These are phyloP conservation scores for Thecophora atra DNA, from an alignment of 2,888 invertebrate genomes.

Conservation along the genomic window DNA sequence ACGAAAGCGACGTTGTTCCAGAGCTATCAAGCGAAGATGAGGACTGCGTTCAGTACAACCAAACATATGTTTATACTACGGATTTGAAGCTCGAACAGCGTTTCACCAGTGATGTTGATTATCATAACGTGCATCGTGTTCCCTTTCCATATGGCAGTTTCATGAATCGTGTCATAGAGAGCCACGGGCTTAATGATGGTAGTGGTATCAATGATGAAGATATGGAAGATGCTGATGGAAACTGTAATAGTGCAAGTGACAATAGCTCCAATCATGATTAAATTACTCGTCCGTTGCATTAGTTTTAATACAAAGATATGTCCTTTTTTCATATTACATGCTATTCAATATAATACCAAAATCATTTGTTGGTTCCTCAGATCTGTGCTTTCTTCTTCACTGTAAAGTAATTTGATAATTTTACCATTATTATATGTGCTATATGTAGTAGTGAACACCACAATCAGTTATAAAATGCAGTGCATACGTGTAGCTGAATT, in stretches of 20 bases:
- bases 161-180: slow-evolving; percentile 68
- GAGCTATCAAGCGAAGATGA: slow-evolving; percentile 54
- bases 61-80: slow-evolving; percentile 65
- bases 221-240: slow-evolving; percentile 38
- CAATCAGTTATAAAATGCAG: too few relatives aligned
- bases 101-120: slow-evolving; percentile 65
- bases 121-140: slow-evolving; percentile 70
- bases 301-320: background rate
- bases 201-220: slow-evolving; percentile 41
- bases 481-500: too few relatives aligned
- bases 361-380: too few relatives aligned
- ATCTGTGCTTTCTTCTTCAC: too few relatives aligned
- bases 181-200: slow-evolving; percentile 41
- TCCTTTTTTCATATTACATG: too few relatives aligned
- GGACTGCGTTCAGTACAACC: slow-evolving; percentile 50
- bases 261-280: slow-evolving; percentile 27
- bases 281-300: background rate
- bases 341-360: too few relatives aligned
- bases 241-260: slow-evolving; percentile 41
- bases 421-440: too few relatives aligned
- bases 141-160: slow-evolving; percentile 76
- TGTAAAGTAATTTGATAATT: too few relatives aligned
- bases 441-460: too few relatives aligned
- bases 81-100: slow-evolving; percentile 62
- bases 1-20: slow-evolving; percentile 33